Evolutionary conservation across 2,888 invertebrate species (phyloP).

Genomic region (Hyles lineata): DNA sequence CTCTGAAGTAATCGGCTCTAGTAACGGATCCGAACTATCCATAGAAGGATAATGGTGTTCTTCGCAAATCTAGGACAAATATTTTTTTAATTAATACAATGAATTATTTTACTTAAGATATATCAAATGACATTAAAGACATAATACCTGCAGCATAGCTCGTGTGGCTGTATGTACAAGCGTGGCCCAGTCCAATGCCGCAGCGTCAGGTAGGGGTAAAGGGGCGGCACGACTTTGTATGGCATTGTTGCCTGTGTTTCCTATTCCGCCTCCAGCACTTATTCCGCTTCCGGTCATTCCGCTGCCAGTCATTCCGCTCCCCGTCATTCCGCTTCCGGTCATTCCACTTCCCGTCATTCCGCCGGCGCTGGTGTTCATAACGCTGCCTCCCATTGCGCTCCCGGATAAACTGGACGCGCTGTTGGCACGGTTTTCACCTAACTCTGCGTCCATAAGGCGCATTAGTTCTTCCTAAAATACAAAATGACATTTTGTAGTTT

Average conservation of each 20-base stretch:
- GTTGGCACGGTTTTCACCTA: slow-evolving; percentile 74
- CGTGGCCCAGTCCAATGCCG: slow-evolving; percentile 91
- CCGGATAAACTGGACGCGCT: slow-evolving; percentile 62
- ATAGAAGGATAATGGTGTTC: slow-evolving; percentile 81
- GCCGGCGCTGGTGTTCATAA: background rate
- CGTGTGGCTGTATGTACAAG: slow-evolving; percentile 92
- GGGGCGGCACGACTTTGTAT: slow-evolving; percentile 44
- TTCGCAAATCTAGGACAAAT: slow-evolving; percentile 72
- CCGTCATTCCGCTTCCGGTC: background rate
- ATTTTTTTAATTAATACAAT: background rate
- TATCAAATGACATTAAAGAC: background rate
- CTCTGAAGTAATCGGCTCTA: slow-evolving; percentile 65
- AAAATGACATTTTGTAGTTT: background rate
- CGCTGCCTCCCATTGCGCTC: background rate
- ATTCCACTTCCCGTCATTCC: background rate
- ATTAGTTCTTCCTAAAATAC: slow-evolving; percentile 90
- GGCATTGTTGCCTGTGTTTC: slow-evolving; percentile 86
- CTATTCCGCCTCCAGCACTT: background rate
- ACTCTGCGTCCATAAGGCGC: slow-evolving; percentile 93
- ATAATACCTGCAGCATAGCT: slow-evolving; percentile 86
- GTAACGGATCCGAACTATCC: slow-evolving; percentile 69
- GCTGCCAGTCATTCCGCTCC: background rate
- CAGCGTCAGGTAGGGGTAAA: slow-evolving; percentile 87
- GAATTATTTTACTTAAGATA: background rate
- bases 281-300: slow-evolving; percentile 1